Evolutionary conservation across 2,797 vertebrate genomes (phyloP).

Genomic region (Gallinago nigripennis): DNA sequence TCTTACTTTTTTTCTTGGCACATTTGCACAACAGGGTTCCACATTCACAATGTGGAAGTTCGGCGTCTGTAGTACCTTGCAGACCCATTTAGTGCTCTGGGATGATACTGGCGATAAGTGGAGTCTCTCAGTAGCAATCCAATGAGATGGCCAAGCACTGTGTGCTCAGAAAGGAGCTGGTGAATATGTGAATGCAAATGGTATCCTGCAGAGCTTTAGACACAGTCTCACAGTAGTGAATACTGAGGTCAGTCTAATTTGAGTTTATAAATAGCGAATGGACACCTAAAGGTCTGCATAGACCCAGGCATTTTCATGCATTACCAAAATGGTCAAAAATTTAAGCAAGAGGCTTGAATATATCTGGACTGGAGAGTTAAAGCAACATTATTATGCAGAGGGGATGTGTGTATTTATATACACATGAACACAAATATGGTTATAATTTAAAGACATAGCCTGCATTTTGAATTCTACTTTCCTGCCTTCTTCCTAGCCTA

Average conservation of each 20-base stretch:
- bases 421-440: too few species aligned
- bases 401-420: background rate
- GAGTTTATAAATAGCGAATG: rapidly evolving
- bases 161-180: background rate
- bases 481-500: background rate
- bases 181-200: background rate
- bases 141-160: background rate
- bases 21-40: background rate
- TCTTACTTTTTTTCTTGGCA: background rate
- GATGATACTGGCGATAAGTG: background rate
- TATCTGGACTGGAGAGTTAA: background rate
- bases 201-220: background rate
- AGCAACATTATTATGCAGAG: background rate
- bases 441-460: background rate
- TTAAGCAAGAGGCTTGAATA: background rate
- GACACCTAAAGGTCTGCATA: background rate
- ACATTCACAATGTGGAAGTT: background rate
- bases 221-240: background rate
- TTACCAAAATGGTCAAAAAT: background rate
- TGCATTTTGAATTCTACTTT: background rate
- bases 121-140: background rate
- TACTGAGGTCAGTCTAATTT: background rate
- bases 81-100: background rate
- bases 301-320: rapidly evolving
- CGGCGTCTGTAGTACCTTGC: background rate